Evolutionary conservation across 2,888 invertebrate genomes (phyloP).

Genomic region (Bugula neritina): DNA sequence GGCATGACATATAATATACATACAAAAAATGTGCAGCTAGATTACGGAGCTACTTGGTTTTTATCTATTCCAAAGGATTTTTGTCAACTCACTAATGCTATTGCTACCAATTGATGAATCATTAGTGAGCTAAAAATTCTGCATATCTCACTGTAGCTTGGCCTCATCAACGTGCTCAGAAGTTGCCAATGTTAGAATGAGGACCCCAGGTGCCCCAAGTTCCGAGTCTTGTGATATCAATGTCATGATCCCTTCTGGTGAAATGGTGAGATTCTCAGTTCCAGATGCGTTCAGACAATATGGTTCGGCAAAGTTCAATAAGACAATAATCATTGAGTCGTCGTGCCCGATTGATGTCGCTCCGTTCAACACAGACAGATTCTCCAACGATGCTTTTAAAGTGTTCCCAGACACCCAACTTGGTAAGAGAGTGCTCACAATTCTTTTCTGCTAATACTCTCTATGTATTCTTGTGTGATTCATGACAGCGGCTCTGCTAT

Average conservation of each 20-base stretch:
- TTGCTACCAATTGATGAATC: too few species aligned
- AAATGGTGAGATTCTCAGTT: background rate
- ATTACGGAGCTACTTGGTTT: too few species aligned
- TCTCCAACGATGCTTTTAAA: conserved; percentile 13
- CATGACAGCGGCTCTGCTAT: too few species aligned
- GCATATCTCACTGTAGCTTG: background rate
- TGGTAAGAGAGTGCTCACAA: background rate
- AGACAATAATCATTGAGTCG: background rate
- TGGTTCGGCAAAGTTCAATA: background rate
- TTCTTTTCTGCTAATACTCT: too few species aligned
- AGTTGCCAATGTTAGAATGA: background rate
- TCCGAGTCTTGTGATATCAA: background rate
- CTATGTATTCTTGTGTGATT: too few species aligned
- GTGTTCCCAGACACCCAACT: background rate
- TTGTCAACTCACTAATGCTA: too few species aligned
- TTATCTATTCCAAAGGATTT: too few species aligned
- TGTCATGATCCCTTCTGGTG: background rate
- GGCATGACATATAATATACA: too few species aligned
- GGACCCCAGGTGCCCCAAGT: background rate
- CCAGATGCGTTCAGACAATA: background rate
- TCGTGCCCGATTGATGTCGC: background rate
- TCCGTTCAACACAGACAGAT: background rate
- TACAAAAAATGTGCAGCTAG: too few species aligned
- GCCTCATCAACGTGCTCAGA: background rate
- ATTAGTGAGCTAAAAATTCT: too few species aligned